Percentiles rank a stretch among this genome's conserved stretches.
Conservation (phyloP, 1,140 invertebrate species). For the Idris sp. region DNA sequence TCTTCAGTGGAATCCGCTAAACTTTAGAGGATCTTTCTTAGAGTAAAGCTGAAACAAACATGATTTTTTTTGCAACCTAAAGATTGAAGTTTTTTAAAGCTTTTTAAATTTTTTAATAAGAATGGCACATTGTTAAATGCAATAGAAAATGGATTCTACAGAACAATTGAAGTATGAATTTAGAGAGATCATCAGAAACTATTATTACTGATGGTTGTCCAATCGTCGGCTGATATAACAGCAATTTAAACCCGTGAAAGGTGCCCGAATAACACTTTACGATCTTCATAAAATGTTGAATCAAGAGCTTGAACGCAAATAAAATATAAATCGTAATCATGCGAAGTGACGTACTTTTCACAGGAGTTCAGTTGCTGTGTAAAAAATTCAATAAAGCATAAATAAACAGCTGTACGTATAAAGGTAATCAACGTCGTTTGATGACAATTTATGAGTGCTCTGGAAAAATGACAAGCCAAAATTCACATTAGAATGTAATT, state of each 20-base stretch:
- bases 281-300: conserved; percentile 55
- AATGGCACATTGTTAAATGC: no score
- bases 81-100: no score
- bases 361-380: conserved; percentile 22
- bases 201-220: no score
- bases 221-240: conserved; percentile 52
- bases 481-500: neutral
- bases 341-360: conserved; percentile 32
- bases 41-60: no score
- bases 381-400: no score
- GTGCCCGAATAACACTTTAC: conserved; percentile 57
- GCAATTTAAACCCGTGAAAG: conserved; percentile 48
- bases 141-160: no score
- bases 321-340: conserved; percentile 55
- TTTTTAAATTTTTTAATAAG: no score
- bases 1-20: no score
- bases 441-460: conserved; percentile 42
- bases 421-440: conserved; percentile 11
- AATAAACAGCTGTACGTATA: conserved; percentile 12
- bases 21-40: no score
- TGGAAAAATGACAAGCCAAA: conserved; percentile 9
- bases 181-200: no score
- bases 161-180: no score
- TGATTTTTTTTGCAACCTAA: no score
- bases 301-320: conserved; percentile 56